Evolutionary conservation across 2,888 invertebrate genomes (phyloP).

Genomic region (Gonocerus acuteangulatus): DNA sequence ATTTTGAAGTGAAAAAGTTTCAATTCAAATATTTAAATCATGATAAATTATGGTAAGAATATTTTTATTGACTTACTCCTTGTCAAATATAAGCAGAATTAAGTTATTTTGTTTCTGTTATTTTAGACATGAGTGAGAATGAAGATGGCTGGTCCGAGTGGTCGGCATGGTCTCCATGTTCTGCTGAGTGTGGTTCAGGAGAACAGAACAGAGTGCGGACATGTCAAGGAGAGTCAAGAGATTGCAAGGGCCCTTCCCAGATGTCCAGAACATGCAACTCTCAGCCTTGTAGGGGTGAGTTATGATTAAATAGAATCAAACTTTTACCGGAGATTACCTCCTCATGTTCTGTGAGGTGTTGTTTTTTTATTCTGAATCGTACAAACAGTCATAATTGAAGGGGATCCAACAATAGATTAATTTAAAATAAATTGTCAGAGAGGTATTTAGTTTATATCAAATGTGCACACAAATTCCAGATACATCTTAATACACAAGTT

Average conservation of each 20-base stretch:
- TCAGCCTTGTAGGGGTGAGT: slow-evolving; percentile 57
- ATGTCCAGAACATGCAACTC: slow-evolving; percentile 66
- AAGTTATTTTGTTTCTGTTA: too few species aligned
- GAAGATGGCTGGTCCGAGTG: slow-evolving; percentile 52
- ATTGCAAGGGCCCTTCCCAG: slow-evolving; percentile 47
- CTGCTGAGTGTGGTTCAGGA: slow-evolving; percentile 59
- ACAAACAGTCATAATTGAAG: background rate
- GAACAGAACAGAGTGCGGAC: slow-evolving; percentile 55
- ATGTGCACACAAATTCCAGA: too few species aligned
- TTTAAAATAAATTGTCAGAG: too few species aligned
- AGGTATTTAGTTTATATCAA: too few species aligned
- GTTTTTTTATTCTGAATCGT: background rate
- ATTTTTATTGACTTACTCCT: too few species aligned
- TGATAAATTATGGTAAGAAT: too few species aligned
- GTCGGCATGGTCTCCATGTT: slow-evolving; percentile 60
- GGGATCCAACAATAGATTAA: too few species aligned
- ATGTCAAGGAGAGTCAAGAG: slow-evolving; percentile 44
- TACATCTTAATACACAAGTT: too few species aligned
- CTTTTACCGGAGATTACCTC: background rate
- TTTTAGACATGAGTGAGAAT: slow-evolving; percentile 39
- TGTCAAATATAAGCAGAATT: too few species aligned
- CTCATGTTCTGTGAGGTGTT: background rate
- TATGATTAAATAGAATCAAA: background rate
- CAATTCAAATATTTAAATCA: too few species aligned
- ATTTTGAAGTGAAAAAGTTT: too few species aligned